Percentiles rank a stretch among this genome's conserved stretches.
Evolutionary conservation across 2,888 invertebrate genomes (phyloP).

Genomic region (Drosophila antonietae): DNA sequence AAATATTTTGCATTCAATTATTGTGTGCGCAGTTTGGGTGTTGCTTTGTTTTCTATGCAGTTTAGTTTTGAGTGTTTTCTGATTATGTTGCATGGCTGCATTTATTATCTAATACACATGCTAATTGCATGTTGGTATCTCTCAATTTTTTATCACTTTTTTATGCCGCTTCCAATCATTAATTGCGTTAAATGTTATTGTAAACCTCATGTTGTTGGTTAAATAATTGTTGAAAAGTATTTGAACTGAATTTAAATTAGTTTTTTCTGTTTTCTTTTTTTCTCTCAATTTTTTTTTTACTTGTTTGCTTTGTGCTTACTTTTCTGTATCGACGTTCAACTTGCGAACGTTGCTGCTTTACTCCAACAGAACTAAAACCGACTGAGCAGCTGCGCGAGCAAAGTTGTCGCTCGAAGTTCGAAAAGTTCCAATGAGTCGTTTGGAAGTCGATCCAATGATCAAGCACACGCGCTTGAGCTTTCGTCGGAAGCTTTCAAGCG

Average conservation of each 20-base stretch:
- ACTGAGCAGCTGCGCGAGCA: slow-evolving; percentile 60
- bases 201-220: background rate
- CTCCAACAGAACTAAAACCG: slow-evolving; percentile 76
- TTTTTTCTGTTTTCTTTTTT: slow-evolving; percentile 23
- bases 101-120: slow-evolving; percentile 68
- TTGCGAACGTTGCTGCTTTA: slow-evolving; percentile 70
- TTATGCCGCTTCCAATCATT: slow-evolving; percentile 24
- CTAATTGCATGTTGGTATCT: slow-evolving; percentile 25
- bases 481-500: slow-evolving; percentile 41
- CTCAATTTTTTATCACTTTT: slow-evolving; percentile 54
- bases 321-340: slow-evolving; percentile 67
- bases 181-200: slow-evolving; percentile 17
- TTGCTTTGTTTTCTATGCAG: slow-evolving; percentile 3
- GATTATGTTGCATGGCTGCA: slow-evolving; percentile 40
- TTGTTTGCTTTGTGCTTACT: slow-evolving; percentile 64
- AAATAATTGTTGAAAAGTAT: background rate
- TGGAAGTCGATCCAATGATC: slow-evolving; percentile 48
- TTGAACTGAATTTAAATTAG: slow-evolving; percentile 25
- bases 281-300: slow-evolving; percentile 7
- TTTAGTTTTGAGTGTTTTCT: slow-evolving; percentile 15
- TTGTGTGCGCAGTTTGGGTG: slow-evolving; percentile 46
- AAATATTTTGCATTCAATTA: slow-evolving; percentile 15
- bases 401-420: slow-evolving; percentile 67
- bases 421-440: slow-evolving; percentile 57
- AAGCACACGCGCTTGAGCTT: slow-evolving; percentile 53